Percentiles rank a stretch among this genome's conserved stretches.
Conservation (phyloP, 2,113 vertebrate species). For the Rhegmatorhina hoffmannsi region DNA sequence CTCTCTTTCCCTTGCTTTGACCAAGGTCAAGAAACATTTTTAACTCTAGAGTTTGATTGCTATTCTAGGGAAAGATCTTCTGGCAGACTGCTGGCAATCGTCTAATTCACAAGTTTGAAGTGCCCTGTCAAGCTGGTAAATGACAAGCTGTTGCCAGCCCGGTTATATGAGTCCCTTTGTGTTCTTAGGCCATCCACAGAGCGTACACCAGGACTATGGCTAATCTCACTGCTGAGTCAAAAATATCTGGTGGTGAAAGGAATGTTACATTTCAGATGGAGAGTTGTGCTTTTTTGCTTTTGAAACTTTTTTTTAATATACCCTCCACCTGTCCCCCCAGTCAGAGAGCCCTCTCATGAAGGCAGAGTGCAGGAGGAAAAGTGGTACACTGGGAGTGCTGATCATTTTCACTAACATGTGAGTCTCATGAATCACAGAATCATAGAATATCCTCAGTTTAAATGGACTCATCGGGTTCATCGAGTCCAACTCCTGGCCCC, state of each 20-base stretch:
- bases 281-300: not conserved
- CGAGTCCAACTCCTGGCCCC: too few relatives aligned
- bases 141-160: not conserved
- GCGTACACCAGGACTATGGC: not conserved
- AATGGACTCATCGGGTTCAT: not conserved
- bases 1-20: not conserved
- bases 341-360: not conserved
- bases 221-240: not conserved
- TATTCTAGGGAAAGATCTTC: not conserved
- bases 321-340: accelerated
- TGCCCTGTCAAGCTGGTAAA: not conserved
- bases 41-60: not conserved
- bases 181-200: not conserved
- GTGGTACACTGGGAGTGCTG: not conserved
- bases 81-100: not conserved
- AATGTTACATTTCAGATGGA: not conserved
- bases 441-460: not conserved
- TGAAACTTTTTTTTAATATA: not conserved
- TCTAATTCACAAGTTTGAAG: not conserved
- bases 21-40: not conserved
- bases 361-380: not conserved
- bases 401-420: not conserved
- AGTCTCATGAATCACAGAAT: not conserved
- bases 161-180: not conserved
- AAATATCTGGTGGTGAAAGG: not conserved